Conservation (phyloP, 2,888 invertebrate species). For the Leptopterna dolabrata region DNA sequence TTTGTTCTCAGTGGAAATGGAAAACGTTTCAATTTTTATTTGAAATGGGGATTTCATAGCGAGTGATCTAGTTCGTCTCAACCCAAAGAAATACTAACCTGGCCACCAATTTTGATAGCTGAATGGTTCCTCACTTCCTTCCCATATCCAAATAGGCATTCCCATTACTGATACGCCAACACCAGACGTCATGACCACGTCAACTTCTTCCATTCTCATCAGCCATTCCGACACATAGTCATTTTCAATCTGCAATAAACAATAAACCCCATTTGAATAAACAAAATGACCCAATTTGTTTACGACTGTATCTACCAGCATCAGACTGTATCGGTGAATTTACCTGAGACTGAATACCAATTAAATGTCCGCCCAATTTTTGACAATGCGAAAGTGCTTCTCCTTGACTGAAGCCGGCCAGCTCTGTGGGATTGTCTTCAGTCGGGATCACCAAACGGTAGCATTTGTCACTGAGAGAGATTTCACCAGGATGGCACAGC, state of each 20-base stretch:
- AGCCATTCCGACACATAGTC: conserved; percentile 72
- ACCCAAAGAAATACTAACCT: conserved; percentile 66
- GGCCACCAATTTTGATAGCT: conserved; percentile 70
- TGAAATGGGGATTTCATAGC: too few species aligned
- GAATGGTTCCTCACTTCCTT: conserved; percentile 65
- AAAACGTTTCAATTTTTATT: too few species aligned
- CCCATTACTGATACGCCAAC: conserved; percentile 67
- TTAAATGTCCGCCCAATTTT: conserved; percentile 67
- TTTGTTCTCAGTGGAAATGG: too few species aligned
- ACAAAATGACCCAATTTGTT: too few species aligned
- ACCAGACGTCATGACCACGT: conserved; percentile 69
- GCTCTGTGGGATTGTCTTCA: conserved; percentile 62
- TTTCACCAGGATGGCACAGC: conserved; percentile 69
- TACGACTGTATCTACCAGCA: too few species aligned
- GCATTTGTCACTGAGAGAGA: conserved; percentile 69
- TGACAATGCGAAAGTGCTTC: conserved; percentile 68
- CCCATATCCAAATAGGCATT: conserved; percentile 69
- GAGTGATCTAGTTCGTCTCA: too few species aligned
- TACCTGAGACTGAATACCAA: conserved; percentile 68
- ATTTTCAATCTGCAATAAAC: conserved; percentile 68
- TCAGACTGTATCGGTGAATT: too few species aligned
- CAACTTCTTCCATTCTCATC: conserved; percentile 66
- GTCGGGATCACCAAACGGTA: conserved; percentile 68
- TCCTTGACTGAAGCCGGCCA: conserved; percentile 66
- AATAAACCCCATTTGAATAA: not conserved